phyloP scores from a whole-genome alignment of 2,888 invertebrate genomes.

The Pristionchus mayeri region DNA sequence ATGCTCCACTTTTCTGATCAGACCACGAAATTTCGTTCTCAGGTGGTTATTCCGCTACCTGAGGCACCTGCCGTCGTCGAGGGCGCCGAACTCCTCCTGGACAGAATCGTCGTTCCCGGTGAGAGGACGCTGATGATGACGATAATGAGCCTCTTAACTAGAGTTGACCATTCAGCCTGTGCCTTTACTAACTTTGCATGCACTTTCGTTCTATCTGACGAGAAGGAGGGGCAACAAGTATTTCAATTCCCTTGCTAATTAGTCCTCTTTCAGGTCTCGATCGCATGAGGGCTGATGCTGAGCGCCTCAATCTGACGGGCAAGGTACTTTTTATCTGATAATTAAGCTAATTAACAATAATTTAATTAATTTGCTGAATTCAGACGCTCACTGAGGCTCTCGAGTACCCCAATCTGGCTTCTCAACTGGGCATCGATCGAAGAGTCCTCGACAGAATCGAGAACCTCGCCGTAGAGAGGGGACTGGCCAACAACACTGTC shows the following conservation, averaged over 20 bases:
- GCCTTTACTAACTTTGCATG: neutral
- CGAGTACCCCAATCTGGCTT: neutral
- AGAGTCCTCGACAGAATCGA: neutral
- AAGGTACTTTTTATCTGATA: neutral
- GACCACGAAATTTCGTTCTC: neutral
- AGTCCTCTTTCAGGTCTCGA: slow-evolving; percentile 10
- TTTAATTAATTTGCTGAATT: neutral
- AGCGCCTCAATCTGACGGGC: slow-evolving; percentile 9
- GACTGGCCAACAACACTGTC: slow-evolving; percentile 21
- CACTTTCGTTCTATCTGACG: no score
- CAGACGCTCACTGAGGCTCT: neutral
- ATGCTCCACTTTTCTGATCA: no score
- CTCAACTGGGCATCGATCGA: neutral
- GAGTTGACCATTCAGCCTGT: no score
- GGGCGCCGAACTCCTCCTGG: neutral
- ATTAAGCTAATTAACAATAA: no score
- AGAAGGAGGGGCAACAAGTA: no score
- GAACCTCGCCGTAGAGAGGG: neutral
- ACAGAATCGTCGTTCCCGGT: neutral
- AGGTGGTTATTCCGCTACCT: neutral
- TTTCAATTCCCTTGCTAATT: no score
- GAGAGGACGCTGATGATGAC: no score
- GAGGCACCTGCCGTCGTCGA: neutral
- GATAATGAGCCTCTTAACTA: no score
- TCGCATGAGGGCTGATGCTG: neutral